Evolutionary conservation across 2,888 invertebrate species (phyloP).

Genomic region (Amphimallon solstitiale): DNA sequence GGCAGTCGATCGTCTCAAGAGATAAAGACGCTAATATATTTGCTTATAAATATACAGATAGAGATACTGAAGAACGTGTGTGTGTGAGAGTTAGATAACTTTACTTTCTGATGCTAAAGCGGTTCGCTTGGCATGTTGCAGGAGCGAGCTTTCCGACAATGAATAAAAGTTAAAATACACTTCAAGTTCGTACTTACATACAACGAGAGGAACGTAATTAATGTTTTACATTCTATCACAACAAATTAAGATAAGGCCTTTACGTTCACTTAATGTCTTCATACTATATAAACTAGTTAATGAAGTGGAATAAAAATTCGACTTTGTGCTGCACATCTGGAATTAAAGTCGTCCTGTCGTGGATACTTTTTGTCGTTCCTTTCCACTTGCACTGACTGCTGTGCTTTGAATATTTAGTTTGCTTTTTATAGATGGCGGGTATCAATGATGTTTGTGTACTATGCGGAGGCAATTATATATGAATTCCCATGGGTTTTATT

Average conservation of each 20-base stretch:
- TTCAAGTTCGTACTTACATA: conserved; percentile 47
- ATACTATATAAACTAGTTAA: conserved; percentile 30
- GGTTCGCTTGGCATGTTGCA: conserved; percentile 19
- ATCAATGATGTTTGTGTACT: background rate
- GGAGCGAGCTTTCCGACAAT: conserved; percentile 39
- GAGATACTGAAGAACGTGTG: conserved; percentile 21
- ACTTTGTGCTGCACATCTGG: conserved; percentile 4
- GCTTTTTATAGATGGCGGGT: conserved; percentile 2
- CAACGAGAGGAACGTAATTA: conserved; percentile 50
- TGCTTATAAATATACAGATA: conserved; percentile 45
- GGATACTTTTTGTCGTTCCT: conserved; percentile 12
- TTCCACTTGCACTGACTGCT: background rate
- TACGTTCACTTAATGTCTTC: conserved; percentile 39
- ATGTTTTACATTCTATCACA: conserved; percentile 53
- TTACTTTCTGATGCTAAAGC: conserved; percentile 21
- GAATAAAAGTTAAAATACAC: conserved; percentile 46
- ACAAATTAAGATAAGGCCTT: conserved; percentile 54
- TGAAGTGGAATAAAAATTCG: conserved; percentile 32
- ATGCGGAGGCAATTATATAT: conserved; percentile 14
- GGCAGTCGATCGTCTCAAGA: conserved; percentile 54
- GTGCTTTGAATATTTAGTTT: conserved; percentile 4
- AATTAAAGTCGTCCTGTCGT: conserved; percentile 6
- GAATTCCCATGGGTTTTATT: conserved; percentile 6
- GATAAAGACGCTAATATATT: conserved; percentile 50
- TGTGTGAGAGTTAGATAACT: conserved; percentile 34